Percentiles rank a stretch among this genome's conserved stretches.
Evolutionary conservation across 2,113 vertebrate species (phyloP).

Genomic region (Delphinapterus leucas): DNA sequence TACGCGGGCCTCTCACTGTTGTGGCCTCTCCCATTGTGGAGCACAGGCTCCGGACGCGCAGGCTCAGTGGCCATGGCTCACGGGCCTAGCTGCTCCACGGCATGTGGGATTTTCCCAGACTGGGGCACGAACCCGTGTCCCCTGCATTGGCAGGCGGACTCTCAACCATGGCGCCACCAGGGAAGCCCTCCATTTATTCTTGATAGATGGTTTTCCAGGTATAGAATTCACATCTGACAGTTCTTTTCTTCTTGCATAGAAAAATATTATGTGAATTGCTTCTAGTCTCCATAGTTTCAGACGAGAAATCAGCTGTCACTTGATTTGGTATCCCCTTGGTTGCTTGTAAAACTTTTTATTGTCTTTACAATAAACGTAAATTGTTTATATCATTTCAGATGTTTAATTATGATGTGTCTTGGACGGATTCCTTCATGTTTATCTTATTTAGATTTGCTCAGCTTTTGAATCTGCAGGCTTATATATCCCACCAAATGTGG

Average conservation of each 20-base stretch:
- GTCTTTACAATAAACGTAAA: not conserved
- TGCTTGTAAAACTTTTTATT: not conserved
- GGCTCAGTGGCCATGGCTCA: too few species aligned
- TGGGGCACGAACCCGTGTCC: too few species aligned
- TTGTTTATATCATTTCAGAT: not conserved
- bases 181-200: not conserved
- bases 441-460: not conserved
- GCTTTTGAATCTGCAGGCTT: not conserved
- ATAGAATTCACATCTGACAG: not conserved
- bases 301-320: not conserved
- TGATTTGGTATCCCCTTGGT: not conserved
- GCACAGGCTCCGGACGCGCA: too few species aligned
- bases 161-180: too few species aligned
- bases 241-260: not conserved
- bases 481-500: too few species aligned
- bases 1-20: too few species aligned
- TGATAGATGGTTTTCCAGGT: not conserved
- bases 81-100: fast-evolving
- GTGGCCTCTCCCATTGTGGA: too few species aligned
- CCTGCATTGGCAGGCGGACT: too few species aligned
- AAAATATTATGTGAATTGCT: not conserved
- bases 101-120: too few species aligned
- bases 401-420: not conserved
- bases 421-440: not conserved
- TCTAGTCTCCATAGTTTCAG: not conserved